Conservation (phyloP, 2,888 invertebrate genomes). For the Eupithecia insigniata region DNA sequence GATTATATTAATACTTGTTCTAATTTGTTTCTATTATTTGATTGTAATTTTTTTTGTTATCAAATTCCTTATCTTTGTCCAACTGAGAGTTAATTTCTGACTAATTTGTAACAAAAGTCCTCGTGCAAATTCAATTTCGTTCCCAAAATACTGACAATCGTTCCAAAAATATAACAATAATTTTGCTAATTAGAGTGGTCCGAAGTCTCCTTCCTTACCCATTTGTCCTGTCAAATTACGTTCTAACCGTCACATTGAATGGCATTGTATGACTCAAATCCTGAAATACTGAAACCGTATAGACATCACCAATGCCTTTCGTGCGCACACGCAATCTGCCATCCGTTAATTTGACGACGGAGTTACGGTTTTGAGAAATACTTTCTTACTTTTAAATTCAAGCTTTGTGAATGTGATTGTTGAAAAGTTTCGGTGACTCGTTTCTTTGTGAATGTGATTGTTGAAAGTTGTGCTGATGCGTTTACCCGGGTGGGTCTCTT, state of each 20-base stretch:
- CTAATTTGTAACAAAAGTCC: neutral
- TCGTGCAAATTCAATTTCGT: neutral
- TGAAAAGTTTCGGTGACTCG: neutral
- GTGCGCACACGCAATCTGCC: slow-evolving; percentile 7
- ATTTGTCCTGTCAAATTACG: slow-evolving; percentile 9
- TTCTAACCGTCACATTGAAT: slow-evolving; percentile 2
- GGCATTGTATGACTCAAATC: slow-evolving; percentile 3
- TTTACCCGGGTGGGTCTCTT: neutral
- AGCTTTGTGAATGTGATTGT: slow-evolving; percentile 9
- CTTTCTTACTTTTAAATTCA: neutral
- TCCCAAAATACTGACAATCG: neutral
- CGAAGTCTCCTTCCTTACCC: neutral
- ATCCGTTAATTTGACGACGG: slow-evolving; percentile 39
- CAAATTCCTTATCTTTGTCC: too few relatives aligned
- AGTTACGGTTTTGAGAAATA: slow-evolving; percentile 30
- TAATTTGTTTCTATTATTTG: too few relatives aligned
- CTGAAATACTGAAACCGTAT: neutral
- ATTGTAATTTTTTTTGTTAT: too few relatives aligned
- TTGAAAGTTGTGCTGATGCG: neutral
- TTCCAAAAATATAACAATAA: neutral
- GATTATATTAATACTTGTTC: too few relatives aligned
- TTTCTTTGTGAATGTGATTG: neutral
- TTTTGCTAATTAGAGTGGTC: neutral
- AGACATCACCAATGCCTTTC: slow-evolving; percentile 1
- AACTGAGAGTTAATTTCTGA: neutral